Conservation (phyloP, 2,113 vertebrate genomes). For the Mesitornis unicolor region DNA sequence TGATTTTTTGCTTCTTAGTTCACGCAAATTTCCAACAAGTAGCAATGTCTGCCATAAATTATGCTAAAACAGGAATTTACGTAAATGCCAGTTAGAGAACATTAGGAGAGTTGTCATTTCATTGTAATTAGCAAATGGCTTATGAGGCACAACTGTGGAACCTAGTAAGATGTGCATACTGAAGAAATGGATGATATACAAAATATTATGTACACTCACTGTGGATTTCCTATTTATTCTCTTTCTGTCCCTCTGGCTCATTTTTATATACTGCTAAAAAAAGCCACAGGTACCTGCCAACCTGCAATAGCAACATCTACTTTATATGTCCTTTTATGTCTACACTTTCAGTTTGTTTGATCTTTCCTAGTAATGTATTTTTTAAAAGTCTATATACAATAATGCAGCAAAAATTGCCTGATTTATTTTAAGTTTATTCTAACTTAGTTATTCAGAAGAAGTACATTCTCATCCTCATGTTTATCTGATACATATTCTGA, state of each 20-base stretch:
- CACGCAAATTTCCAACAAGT: neutral
- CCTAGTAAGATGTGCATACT: neutral
- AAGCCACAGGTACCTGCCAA: neutral
- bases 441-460: neutral
- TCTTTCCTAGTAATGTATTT: neutral
- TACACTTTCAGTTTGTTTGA: neutral
- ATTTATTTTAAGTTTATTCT: neutral
- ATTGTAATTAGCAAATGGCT: neutral
- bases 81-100: neutral
- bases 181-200: neutral
- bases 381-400: neutral
- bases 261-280: neutral
- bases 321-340: neutral
- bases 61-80: neutral
- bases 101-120: neutral
- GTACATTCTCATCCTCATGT: neutral
- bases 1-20: neutral
- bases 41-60: neutral
- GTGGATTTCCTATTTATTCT: neutral
- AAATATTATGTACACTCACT: neutral
- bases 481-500: constrained; percentile 1
- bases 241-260: neutral
- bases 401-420: neutral
- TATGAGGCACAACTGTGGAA: neutral
- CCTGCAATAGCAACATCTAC: neutral